Conservation (phyloP, 1,140 invertebrate genomes). For the Nasonia vitripennis region DNA sequence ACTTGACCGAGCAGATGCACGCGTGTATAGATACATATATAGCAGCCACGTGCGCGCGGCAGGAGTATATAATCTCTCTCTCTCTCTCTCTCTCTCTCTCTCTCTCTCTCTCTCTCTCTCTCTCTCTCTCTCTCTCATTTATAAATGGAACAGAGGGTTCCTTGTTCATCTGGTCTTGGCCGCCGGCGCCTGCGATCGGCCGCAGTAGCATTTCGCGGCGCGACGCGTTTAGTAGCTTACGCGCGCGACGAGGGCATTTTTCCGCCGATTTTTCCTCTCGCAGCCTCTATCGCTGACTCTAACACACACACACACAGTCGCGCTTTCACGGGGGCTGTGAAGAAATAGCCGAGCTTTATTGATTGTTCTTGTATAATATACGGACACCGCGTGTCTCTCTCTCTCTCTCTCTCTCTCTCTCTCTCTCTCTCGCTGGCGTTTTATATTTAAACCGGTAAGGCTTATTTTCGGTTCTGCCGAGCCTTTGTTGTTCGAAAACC, state of each 20-base stretch:
- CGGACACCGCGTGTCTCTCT: neutral
- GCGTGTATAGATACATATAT: neutral
- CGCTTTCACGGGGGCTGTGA: too few species aligned
- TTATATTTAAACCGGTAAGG: neutral
- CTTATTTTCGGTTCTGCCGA: neutral
- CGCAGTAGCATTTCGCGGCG: neutral
- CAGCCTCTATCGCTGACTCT: neutral
- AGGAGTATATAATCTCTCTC: neutral
- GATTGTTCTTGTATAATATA: neutral
- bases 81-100: neutral
- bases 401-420: too few species aligned
- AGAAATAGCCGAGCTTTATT: too few species aligned
- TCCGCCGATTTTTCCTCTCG: neutral
- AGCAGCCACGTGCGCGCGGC: neutral
- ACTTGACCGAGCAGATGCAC: slow-evolving; percentile 10
- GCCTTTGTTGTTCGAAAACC: neutral
- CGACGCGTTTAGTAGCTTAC: neutral
- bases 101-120: neutral
- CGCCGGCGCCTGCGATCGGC: neutral
- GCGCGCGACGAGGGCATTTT: neutral
- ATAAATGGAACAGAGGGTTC: slow-evolving; percentile 59
- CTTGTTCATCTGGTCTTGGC: slow-evolving; percentile 57
- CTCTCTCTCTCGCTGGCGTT: neutral
- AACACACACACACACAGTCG: too few species aligned
- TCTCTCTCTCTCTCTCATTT: slow-evolving; percentile 1